These are phyloP conservation scores for Aspidiotus rigidus DNA, from an alignment of 2,888 invertebrate genomes.

Conservation along the genomic window DNA sequence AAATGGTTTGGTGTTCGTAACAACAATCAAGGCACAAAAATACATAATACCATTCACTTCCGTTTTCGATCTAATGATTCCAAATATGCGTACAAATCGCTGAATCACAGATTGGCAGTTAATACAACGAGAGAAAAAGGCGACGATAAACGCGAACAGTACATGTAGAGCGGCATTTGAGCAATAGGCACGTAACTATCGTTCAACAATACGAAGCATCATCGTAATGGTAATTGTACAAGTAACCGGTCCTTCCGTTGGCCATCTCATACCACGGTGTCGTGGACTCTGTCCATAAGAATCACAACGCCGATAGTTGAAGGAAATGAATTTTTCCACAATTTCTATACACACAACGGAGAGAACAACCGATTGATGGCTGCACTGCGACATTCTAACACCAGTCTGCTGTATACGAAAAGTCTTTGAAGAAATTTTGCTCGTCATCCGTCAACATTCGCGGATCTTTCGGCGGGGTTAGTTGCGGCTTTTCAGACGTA, in stretches of 20 bases:
- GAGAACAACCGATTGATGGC: neutral
- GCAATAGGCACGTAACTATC: conserved; percentile 3
- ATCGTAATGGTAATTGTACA: no score
- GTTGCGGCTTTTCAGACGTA: conserved; percentile 88
- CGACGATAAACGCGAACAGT: neutral
- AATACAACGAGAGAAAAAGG: neutral
- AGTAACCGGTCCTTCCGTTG: no score
- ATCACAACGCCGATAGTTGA: neutral
- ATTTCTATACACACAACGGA: neutral
- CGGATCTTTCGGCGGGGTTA: conserved; percentile 96
- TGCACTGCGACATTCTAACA: conserved; percentile 53
- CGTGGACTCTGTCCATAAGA: neutral
- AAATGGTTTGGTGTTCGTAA: neutral
- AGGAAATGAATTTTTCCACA: no score
- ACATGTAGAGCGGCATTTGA: neutral
- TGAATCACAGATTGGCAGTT: conserved; percentile 1
- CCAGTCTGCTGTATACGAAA: conserved; percentile 97
- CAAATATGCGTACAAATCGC: no score
- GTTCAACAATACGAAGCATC: no score
- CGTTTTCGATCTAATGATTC: neutral
- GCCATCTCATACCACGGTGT: no score
- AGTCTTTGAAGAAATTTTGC: conserved; percentile 85
- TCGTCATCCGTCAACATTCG: conserved; percentile 74
- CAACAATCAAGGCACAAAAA: neutral
- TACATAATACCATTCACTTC: neutral